Percentiles rank a stretch among this genome's conserved stretches.
Evolutionary conservation across 2,113 vertebrate genomes (phyloP).

Genomic region (Tympanuchus pallidicinctus): DNA sequence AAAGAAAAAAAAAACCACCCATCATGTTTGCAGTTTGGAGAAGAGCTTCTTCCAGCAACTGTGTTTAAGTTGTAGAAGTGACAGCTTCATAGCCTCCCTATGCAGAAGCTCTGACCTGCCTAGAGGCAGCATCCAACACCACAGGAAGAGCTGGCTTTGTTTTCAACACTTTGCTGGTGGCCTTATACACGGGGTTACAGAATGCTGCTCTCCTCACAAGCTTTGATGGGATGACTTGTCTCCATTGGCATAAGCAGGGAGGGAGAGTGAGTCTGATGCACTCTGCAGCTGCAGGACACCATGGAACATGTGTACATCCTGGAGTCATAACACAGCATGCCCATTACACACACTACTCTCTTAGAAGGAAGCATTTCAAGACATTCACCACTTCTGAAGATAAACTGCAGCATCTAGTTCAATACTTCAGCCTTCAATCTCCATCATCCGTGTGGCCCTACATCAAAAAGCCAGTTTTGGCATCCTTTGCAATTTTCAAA

Average conservation of each 20-base stretch:
- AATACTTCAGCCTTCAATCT: background rate
- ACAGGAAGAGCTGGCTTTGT: background rate
- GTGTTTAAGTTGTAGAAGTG: background rate
- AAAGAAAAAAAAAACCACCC: background rate
- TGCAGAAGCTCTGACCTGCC: slow-evolving; percentile 6
- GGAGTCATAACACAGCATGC: background rate
- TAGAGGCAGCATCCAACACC: background rate
- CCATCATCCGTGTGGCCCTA: background rate
- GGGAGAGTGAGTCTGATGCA: background rate
- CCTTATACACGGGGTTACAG: background rate
- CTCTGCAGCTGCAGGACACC: background rate
- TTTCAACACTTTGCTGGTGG: background rate
- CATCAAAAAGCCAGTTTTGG: background rate
- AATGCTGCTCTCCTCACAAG: background rate
- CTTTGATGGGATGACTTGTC: background rate
- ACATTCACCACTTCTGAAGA: background rate
- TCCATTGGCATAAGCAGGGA: slow-evolving; percentile 4
- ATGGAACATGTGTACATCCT: background rate
- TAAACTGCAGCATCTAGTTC: background rate
- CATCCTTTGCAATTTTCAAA: background rate
- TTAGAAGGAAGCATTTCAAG: background rate
- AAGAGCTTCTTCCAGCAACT: background rate
- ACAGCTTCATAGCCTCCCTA: background rate
- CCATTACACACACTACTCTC: background rate
- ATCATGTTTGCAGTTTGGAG: background rate